A percentile compares a stretch with the other conserved stretches of the same genome.
These are phyloP conservation scores for Selenia dentaria DNA, from an alignment of 2,888 invertebrate species.

Conservation along the genomic window DNA sequence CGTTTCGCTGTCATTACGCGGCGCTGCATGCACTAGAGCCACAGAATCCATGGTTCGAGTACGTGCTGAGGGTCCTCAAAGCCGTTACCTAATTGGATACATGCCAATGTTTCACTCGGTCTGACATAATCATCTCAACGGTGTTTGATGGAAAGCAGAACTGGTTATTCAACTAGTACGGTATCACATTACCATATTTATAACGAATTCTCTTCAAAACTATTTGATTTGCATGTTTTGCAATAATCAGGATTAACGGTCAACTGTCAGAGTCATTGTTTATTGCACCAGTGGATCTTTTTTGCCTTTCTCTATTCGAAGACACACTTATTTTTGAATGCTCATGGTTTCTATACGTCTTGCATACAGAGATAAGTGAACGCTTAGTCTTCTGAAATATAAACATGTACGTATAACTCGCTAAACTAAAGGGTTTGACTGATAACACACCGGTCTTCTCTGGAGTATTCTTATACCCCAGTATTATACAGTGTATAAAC, in stretches of 20 bases:
- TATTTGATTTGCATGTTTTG: conserved; percentile 1
- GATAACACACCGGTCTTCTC: too few relatives aligned
- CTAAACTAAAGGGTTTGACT: too few relatives aligned
- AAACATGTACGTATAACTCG: too few relatives aligned
- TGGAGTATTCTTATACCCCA: too few relatives aligned
- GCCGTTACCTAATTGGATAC: conserved; percentile 28
- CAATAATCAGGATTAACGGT: conserved; percentile 7
- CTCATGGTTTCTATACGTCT: too few relatives aligned
- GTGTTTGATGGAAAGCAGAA: conserved; percentile 14
- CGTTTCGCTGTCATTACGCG: conserved; percentile 10
- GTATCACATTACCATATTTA: conserved; percentile 11
- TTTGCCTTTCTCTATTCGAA: conserved; percentile 3
- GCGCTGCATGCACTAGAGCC: conserved; percentile 8
- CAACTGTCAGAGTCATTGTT: conserved; percentile 7
- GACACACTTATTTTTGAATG: too few relatives aligned
- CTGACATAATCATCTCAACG: conserved; percentile 27
- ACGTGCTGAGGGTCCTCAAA: conserved; percentile 19
- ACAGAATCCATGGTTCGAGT: conserved; percentile 5
- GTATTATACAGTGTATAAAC: too few relatives aligned
- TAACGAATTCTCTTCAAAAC: background rate
- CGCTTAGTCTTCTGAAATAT: too few relatives aligned
- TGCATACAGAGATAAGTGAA: too few relatives aligned
- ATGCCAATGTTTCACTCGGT: conserved; percentile 22
- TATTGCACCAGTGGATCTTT: background rate
- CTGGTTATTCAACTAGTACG: conserved; percentile 14